A percentile compares a stretch with the other conserved stretches of the same genome.
These are phyloP conservation scores for Apteryx mantelli DNA, from an alignment of 2,113 vertebrate species.

Conservation along the genomic window DNA sequence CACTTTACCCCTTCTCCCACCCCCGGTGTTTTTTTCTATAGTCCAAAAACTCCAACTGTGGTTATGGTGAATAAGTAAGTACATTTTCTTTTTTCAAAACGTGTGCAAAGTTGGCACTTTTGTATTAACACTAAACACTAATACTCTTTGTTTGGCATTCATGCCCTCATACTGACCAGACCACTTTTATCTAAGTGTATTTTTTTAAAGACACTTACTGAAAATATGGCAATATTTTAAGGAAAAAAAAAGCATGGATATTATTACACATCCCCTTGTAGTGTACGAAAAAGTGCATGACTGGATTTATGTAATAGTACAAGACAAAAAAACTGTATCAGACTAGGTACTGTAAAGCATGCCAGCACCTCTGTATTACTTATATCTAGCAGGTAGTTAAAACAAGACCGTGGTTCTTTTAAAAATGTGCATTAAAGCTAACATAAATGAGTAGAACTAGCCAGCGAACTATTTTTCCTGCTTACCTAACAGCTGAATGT, in stretches of 20 bases:
- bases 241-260: slow-evolving; percentile 83
- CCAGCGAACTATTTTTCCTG: slow-evolving; percentile 91
- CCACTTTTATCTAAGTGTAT: slow-evolving; percentile 80
- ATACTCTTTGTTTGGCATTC: slow-evolving; percentile 82
- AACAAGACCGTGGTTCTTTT: slow-evolving; percentile 88
- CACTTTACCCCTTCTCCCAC: slow-evolving; percentile 26
- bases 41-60: slow-evolving; percentile 75
- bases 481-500: slow-evolving; percentile 91
- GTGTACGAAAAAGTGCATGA: slow-evolving; percentile 97
- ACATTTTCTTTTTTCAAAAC: slow-evolving; percentile 80
- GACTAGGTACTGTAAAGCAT: slow-evolving; percentile 92
- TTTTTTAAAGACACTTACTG: slow-evolving; percentile 81
- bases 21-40: slow-evolving; percentile 63
- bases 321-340: slow-evolving; percentile 84
- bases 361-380: slow-evolving; percentile 88
- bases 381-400: slow-evolving; percentile 95
- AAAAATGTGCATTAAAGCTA: slow-evolving; percentile 90
- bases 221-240: slow-evolving; percentile 83
- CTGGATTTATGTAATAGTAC: slow-evolving; percentile 90
- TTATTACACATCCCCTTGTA: slow-evolving; percentile 95
- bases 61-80: slow-evolving; percentile 77
- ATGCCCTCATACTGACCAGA: slow-evolving; percentile 82
- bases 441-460: slow-evolving; percentile 94
- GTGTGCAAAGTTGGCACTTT: slow-evolving; percentile 88
- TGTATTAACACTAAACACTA: slow-evolving; percentile 83